Conservation (phyloP, 2,888 invertebrate species). For the Callyntrura guangdongensis region DNA sequence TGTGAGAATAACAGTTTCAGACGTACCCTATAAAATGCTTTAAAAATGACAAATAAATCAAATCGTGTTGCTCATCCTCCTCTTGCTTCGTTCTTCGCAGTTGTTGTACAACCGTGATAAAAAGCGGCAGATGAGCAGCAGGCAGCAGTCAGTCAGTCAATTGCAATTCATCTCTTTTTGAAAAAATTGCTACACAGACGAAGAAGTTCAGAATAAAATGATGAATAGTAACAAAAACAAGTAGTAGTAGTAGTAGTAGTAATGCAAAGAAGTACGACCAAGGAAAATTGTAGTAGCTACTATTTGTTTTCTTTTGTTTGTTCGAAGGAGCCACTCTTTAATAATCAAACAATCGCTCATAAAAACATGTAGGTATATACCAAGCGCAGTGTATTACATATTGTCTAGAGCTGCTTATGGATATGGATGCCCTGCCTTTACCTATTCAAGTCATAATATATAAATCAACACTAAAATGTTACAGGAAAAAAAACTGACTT, state of each 20-base stretch:
- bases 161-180: slow-evolving; percentile 69
- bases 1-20: not conserved
- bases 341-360: slow-evolving; percentile 35
- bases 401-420: not conserved
- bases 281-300: slow-evolving; percentile 36
- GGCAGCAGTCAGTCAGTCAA: slow-evolving; percentile 75
- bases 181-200: slow-evolving; percentile 40
- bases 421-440: not conserved
- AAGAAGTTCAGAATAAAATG: slow-evolving; percentile 7
- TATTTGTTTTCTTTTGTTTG: slow-evolving; percentile 51
- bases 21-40: slow-evolving; percentile 47
- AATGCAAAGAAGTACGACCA: slow-evolving; percentile 7
- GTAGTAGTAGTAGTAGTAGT: not conserved
- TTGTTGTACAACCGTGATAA: slow-evolving; percentile 52
- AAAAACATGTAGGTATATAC: not conserved
- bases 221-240: slow-evolving; percentile 10
- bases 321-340: not conserved
- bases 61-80: slow-evolving; percentile 9
- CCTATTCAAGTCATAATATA: not conserved
- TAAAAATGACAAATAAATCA: slow-evolving; percentile 64
- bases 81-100: slow-evolving; percentile 1
- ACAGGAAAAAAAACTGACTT: slow-evolving; percentile 45
- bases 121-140: slow-evolving; percentile 66
- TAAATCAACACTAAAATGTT: slow-evolving; percentile 50
- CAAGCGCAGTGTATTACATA: too few species aligned